These are phyloP conservation scores for Caenorhabditis macrosperma DNA, from an alignment of 2,888 invertebrate species.

Conservation along the genomic window DNA sequence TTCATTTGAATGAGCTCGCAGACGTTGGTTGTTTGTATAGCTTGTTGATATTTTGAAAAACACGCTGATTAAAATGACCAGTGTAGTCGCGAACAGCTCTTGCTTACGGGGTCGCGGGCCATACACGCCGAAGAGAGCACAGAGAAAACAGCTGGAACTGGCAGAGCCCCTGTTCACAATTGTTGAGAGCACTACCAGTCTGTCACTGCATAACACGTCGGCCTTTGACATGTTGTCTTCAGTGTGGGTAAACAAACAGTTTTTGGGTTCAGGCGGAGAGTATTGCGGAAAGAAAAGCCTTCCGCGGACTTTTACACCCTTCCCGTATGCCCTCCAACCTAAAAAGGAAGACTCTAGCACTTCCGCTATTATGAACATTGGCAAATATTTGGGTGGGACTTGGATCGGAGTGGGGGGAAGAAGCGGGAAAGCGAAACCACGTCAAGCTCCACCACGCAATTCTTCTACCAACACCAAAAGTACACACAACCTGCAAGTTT, in stretches of 20 bases:
- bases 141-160: background rate
- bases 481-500: slow-evolving; percentile 52
- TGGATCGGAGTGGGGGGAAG: slow-evolving; percentile 34
- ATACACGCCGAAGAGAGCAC: background rate
- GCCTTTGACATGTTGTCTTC: slow-evolving; percentile 18
- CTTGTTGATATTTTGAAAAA: slow-evolving; percentile 4
- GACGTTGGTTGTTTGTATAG: background rate
- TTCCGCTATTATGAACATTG: slow-evolving; percentile 59
- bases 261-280: slow-evolving; percentile 16
- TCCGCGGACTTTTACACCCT: slow-evolving; percentile 31
- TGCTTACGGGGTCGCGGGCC: background rate
- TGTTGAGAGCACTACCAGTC: background rate
- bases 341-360: slow-evolving; percentile 44
- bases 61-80: slow-evolving; percentile 21
- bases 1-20: background rate
- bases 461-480: slow-evolving; percentile 40
- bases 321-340: slow-evolving; percentile 3
- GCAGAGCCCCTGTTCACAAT: background rate
- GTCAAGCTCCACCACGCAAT: slow-evolving; percentile 34
- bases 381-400: slow-evolving; percentile 56
- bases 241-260: slow-evolving; percentile 39
- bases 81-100: background rate
- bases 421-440: slow-evolving; percentile 39
- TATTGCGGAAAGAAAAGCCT: slow-evolving; percentile 12
- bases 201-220: slow-evolving; percentile 5